These are phyloP conservation scores for Agrochola lychnidis DNA, from an alignment of 2,888 invertebrate genomes.

Conservation along the genomic window DNA sequence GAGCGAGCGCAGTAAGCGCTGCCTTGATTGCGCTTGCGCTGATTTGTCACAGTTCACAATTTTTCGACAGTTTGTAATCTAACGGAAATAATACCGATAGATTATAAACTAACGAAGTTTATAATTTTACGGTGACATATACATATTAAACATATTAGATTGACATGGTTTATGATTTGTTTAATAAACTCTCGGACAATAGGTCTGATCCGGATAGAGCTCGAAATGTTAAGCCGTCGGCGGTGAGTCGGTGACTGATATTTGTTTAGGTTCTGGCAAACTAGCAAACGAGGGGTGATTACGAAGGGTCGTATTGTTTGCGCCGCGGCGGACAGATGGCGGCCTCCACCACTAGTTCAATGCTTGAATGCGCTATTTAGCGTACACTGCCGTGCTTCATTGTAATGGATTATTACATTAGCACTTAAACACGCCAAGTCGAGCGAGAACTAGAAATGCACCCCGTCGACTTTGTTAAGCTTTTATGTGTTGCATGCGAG, in stretches of 20 bases:
- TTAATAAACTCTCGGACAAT: constrained; percentile 72
- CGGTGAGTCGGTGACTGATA: constrained; percentile 76
- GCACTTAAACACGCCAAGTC: constrained; percentile 89
- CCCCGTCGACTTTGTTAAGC: constrained; percentile 83
- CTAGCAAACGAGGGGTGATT: constrained; percentile 85
- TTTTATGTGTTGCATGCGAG: constrained; percentile 78
- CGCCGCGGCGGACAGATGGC: constrained; percentile 88
- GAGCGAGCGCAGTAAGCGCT: too few species aligned
- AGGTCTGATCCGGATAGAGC: constrained; percentile 68
- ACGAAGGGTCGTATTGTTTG: constrained; percentile 87
- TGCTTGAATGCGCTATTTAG: constrained; percentile 90
- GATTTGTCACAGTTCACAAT: too few species aligned
- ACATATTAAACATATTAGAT: constrained; percentile 38
- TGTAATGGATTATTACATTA: constrained; percentile 91
- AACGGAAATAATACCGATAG: too few species aligned
- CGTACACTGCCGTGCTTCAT: constrained; percentile 88
- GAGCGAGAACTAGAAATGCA: constrained; percentile 85
- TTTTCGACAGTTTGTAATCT: too few species aligned
- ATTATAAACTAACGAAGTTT: too few species aligned
- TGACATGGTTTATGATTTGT: constrained; percentile 54
- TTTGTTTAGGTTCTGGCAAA: constrained; percentile 88
- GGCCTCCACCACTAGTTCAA: constrained; percentile 78
- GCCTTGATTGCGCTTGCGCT: too few species aligned
- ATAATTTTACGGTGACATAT: too few species aligned
- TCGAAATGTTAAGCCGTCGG: constrained; percentile 74